phyloP scores from a whole-genome alignment of 2,797 vertebrate genomes.

The Crenichthys baileyi region DNA sequence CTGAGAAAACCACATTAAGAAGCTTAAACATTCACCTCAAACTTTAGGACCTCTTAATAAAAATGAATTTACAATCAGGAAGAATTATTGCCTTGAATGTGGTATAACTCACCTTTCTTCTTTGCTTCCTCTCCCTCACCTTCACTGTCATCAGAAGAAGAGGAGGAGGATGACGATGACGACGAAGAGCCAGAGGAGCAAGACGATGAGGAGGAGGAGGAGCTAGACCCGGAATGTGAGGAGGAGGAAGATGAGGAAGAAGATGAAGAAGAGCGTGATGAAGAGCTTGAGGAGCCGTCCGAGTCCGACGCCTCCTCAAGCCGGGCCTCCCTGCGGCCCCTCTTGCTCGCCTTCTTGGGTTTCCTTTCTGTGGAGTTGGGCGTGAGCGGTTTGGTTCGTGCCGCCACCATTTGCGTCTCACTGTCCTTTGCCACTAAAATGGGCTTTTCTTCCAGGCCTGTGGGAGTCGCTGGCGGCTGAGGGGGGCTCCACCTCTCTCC shows the following conservation, averaged over 20 bases:
- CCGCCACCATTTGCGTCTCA: conserved; percentile 92
- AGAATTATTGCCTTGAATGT: neutral
- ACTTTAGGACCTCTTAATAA: neutral
- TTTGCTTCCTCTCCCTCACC: conserved; percentile 89
- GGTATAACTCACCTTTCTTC: conserved; percentile 85
- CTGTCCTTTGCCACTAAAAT: conserved; percentile 75
- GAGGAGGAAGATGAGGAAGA: conserved; percentile 95
- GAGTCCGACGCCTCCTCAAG: conserved; percentile 86
- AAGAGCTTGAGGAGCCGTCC: conserved; percentile 90
- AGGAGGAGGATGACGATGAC: conserved; percentile 88
- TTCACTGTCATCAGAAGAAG: conserved; percentile 93
- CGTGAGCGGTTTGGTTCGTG: conserved; percentile 93
- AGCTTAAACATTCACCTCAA: neutral
- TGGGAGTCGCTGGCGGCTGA: conserved; percentile 71
- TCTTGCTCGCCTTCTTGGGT: conserved; percentile 89
- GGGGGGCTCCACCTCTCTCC: conserved; percentile 83
- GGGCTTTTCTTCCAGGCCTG: conserved; percentile 81
- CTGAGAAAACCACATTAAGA: conserved; percentile 56
- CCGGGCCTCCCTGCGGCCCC: conserved; percentile 85
- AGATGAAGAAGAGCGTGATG: conserved; percentile 93
- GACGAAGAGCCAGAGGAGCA: conserved; percentile 95
- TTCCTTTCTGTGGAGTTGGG: conserved; percentile 94
- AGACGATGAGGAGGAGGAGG: conserved; percentile 93
- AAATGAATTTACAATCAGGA: neutral
- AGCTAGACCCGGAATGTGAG: conserved; percentile 92